Conservation (phyloP, 2,888 invertebrate genomes). For the Plagodis pulveraria region DNA sequence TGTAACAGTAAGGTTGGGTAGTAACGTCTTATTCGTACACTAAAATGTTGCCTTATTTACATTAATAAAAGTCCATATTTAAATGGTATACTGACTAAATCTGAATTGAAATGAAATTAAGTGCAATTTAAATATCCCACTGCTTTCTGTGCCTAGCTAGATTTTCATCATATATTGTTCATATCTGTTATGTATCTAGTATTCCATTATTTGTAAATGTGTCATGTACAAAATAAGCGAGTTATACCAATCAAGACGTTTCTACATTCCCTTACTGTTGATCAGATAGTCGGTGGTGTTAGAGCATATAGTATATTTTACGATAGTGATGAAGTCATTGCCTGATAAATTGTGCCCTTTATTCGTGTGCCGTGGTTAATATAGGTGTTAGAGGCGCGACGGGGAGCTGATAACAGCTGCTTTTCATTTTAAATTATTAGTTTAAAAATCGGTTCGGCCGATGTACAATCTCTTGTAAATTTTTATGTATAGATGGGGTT, state of each 20-base stretch:
- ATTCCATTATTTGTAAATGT: too few species aligned
- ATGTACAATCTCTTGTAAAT: constrained; percentile 81
- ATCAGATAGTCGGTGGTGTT: constrained; percentile 5
- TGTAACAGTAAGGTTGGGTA: background rate
- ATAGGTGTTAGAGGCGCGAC: constrained; percentile 44
- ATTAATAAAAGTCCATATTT: too few species aligned
- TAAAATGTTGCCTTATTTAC: too few species aligned
- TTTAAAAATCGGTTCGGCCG: constrained; percentile 63
- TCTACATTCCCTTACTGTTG: constrained; percentile 1
- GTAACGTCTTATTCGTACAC: background rate
- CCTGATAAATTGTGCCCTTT: constrained; percentile 43
- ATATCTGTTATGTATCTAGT: too few species aligned
- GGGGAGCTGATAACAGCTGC: constrained; percentile 30
- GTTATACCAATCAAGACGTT: background rate
- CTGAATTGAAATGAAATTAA: too few species aligned
- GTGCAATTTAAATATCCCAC: too few species aligned
- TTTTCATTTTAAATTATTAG: constrained; percentile 66
- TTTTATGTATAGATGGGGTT: constrained; percentile 82
- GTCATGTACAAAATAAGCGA: background rate
- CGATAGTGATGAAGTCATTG: constrained; percentile 29
- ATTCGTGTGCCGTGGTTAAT: constrained; percentile 60
- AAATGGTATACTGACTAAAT: too few species aligned
- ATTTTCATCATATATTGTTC: too few species aligned
- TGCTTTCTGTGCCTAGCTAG: too few species aligned
- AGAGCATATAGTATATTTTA: constrained; percentile 16